phyloP scores from a whole-genome alignment of 2,888 invertebrate genomes.

The Sturmia bella region DNA sequence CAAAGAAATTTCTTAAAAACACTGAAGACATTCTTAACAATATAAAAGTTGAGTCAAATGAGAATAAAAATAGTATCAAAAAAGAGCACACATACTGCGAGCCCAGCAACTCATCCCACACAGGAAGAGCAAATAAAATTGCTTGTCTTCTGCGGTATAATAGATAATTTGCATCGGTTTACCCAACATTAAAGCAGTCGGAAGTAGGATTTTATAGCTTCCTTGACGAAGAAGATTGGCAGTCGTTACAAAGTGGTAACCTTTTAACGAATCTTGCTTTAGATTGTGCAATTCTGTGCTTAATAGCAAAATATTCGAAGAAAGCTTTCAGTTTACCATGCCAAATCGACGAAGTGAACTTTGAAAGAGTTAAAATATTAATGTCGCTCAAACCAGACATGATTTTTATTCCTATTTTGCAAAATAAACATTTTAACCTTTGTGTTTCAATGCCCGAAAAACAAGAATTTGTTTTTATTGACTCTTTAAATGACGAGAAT shows the following conservation, averaged over 20 bases:
- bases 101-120: too few species aligned
- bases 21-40: too few species aligned
- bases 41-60: too few species aligned
- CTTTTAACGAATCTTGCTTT: constrained; percentile 12
- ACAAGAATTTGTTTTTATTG: too few species aligned
- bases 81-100: constrained; percentile 12
- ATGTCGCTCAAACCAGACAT: neutral
- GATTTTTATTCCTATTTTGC: constrained; percentile 20
- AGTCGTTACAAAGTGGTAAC: neutral
- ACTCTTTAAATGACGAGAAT: too few species aligned
- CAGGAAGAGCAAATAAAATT: neutral
- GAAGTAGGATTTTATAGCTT: constrained; percentile 11
- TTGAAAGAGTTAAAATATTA: constrained; percentile 6
- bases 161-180: neutral
- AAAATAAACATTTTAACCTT: too few species aligned
- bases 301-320: neutral
- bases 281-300: constrained; percentile 28
- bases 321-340: constrained; percentile 9
- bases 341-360: neutral
- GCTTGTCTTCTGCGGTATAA: constrained; percentile 15
- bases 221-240: constrained; percentile 14
- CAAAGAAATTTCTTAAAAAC: constrained; percentile 24
- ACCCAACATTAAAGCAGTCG: neutral
- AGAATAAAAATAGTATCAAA: neutral
- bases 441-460: neutral